phyloP scores from a whole-genome alignment of 2,888 invertebrate genomes.

The Crocallis elinguaria region DNA sequence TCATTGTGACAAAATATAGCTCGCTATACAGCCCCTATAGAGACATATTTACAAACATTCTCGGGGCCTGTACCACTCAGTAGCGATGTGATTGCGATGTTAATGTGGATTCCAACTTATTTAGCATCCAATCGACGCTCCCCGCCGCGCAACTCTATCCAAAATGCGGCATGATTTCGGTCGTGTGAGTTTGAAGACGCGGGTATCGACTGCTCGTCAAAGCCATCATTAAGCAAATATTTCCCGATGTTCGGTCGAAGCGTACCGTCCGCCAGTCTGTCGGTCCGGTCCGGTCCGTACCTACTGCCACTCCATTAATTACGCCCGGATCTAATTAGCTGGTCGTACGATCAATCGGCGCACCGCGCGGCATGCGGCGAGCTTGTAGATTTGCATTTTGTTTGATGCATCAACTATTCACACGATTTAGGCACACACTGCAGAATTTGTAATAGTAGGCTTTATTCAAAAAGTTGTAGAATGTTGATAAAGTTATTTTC shows the following conservation, averaged over 20 bases:
- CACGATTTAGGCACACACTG: conserved; percentile 5
- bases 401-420: conserved; percentile 31
- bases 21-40: neutral
- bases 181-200: conserved; percentile 43
- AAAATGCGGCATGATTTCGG: conserved; percentile 44
- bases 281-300: conserved; percentile 23
- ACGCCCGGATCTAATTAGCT: conserved; percentile 57
- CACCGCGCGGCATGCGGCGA: conserved; percentile 27
- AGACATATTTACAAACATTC: neutral
- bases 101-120: neutral
- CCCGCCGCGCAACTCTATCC: conserved; percentile 27
- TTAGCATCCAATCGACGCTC: neutral
- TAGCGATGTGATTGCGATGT: neutral
- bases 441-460: conserved; percentile 21
- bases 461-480: neutral
- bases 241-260: conserved; percentile 46
- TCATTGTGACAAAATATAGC: neutral
- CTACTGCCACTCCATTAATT: conserved; percentile 57
- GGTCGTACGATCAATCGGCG: conserved; percentile 45
- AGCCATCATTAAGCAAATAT: conserved; percentile 60
- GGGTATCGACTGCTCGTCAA: conserved; percentile 45
- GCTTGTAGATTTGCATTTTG: conserved; percentile 36
- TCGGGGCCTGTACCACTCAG: neutral
- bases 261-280: conserved; percentile 17
- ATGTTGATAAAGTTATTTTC: too few species aligned